These are phyloP conservation scores for Lysiphlebus fabarum DNA, from an alignment of 1,140 invertebrate genomes.

Conservation along the genomic window DNA sequence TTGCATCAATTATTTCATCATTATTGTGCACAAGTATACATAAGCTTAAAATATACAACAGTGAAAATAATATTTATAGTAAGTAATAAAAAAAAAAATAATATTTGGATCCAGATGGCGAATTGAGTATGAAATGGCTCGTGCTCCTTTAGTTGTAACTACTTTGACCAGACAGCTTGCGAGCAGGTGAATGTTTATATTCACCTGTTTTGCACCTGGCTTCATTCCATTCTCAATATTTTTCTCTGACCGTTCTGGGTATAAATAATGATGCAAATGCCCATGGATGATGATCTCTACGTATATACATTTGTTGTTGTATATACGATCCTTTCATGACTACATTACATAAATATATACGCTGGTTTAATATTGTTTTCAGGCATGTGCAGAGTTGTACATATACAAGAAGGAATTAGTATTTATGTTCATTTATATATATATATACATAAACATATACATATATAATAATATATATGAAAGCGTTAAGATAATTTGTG, in stretches of 20 bases:
- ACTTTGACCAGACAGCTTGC: slow-evolving; percentile 41
- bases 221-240: slow-evolving; percentile 10
- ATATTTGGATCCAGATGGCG: slow-evolving; percentile 39
- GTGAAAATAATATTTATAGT: background rate
- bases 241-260: background rate
- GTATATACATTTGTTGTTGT: no score
- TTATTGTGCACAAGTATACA: no score
- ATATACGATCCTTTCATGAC: no score
- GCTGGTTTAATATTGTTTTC: background rate
- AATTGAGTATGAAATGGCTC: slow-evolving; percentile 33
- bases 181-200: slow-evolving; percentile 42
- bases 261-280: background rate
- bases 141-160: background rate
- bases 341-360: background rate
- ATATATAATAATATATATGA: no score
- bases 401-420: slow-evolving; percentile 1
- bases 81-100: no score
- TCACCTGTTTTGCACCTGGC: slow-evolving; percentile 50
- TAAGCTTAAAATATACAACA: no score
- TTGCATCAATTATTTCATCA: no score
- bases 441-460: background rate
- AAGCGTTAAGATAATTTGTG: background rate
- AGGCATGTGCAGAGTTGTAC: background rate
- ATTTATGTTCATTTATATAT: background rate
- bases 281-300: background rate